These are phyloP conservation scores for Phenganax marumi DNA, from an alignment of 92 coral and sea anemone species.

Conservation along the genomic window DNA sequence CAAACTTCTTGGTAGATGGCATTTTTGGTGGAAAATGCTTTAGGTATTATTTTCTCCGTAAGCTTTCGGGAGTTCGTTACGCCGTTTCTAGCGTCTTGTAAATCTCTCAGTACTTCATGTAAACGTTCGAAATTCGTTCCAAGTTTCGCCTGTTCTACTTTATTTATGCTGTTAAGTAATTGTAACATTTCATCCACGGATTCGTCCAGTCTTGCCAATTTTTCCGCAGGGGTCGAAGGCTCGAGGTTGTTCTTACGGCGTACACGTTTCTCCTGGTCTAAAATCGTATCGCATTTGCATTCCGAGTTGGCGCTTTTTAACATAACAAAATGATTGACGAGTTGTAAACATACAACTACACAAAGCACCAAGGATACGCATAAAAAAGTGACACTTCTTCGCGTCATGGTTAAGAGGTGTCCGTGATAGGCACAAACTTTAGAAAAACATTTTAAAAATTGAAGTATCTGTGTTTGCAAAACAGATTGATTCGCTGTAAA, in stretches of 20 bases:
- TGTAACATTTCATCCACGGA: neutral
- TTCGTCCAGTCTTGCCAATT: neutral
- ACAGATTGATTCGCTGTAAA: too few species aligned
- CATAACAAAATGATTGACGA: slow-evolving; percentile 71
- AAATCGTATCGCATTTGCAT: slow-evolving; percentile 4
- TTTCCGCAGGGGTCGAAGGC: neutral
- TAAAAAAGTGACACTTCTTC: slow-evolving; percentile 24
- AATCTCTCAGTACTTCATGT: neutral
- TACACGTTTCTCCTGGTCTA: neutral
- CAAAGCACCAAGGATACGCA: slow-evolving; percentile 55
- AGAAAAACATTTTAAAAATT: too few species aligned
- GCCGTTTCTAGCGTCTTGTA: neutral
- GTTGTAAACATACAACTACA: slow-evolving; percentile 58
- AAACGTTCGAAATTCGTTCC: slow-evolving; percentile 10
- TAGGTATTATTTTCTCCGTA: neutral
- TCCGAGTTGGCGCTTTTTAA: slow-evolving; percentile 36
- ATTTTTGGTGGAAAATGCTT: neutral
- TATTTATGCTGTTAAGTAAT: neutral
- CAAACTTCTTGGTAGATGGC: slow-evolving; percentile 66
- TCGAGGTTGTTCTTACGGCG: neutral
- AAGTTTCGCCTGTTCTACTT: slow-evolving; percentile 14
- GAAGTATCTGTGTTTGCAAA: too few species aligned
- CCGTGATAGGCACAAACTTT: too few species aligned
- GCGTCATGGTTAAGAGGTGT: neutral
- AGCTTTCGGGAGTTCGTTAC: slow-evolving; percentile 1